Conservation (phyloP, 2,888 invertebrate genomes). For the Entomobrya proxima region DNA sequence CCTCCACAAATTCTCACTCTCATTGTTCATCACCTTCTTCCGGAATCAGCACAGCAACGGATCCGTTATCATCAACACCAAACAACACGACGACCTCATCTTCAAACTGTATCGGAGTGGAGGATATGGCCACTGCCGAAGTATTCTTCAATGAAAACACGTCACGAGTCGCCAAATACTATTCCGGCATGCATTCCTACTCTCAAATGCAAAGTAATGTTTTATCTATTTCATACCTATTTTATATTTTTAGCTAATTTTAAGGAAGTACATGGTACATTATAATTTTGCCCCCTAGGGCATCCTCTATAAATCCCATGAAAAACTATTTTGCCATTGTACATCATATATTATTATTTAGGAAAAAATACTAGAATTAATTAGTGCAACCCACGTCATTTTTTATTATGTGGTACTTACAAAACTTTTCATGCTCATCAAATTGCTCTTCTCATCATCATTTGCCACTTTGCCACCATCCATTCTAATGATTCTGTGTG, state of each 20-base stretch:
- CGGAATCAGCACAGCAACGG: constrained; percentile 34
- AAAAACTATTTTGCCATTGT: neutral
- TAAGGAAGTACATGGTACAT: neutral
- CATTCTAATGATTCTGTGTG: neutral
- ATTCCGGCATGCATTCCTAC: constrained; percentile 75
- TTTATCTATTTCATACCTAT: neutral
- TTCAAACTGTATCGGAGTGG: constrained; percentile 64
- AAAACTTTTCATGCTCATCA: constrained; percentile 20
- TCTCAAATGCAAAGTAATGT: constrained; percentile 75
- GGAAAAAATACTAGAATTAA: constrained; percentile 22
- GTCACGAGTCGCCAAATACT: constrained; percentile 74
- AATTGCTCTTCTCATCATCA: neutral
- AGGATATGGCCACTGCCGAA: constrained; percentile 75
- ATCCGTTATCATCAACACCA: constrained; percentile 19
- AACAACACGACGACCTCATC: constrained; percentile 43
- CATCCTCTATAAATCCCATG: neutral
- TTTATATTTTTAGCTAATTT: neutral
- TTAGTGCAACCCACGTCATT: constrained; percentile 12
- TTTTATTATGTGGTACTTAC: neutral
- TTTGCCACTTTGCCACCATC: neutral
- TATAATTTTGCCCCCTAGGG: neutral
- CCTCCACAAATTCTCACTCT: constrained; percentile 33
- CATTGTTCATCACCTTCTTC: constrained; percentile 51
- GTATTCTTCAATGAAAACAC: constrained; percentile 74
- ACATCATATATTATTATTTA: neutral